These are phyloP conservation scores for Peromyscus nudipes DNA, from an alignment of 2,797 vertebrate species.

Conservation along the genomic window DNA sequence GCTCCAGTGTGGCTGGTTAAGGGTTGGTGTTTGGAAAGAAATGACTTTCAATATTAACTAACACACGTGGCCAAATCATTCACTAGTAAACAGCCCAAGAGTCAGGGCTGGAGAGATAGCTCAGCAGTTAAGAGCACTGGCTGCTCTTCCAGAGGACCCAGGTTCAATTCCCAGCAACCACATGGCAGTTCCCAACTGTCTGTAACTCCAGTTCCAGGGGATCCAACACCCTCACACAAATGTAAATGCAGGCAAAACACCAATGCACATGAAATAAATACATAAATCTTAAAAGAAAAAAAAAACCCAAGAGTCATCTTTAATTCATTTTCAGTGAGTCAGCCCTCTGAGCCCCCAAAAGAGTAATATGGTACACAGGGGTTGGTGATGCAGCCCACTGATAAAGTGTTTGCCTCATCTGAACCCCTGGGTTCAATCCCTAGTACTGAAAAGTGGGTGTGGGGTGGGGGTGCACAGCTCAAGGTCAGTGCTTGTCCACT, in stretches of 20 bases:
- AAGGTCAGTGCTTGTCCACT: neutral
- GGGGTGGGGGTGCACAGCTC: too few species aligned
- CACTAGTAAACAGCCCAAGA: neutral
- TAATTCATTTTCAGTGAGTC: neutral
- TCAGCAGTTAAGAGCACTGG: too few species aligned
- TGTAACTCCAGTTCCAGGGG: too few species aligned
- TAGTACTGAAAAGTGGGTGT: neutral
- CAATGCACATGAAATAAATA: too few species aligned
- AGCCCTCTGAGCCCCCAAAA: slow-evolving; percentile 9
- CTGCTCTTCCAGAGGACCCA: too few species aligned
- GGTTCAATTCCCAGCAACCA: too few species aligned
- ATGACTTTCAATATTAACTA: slow-evolving; percentile 4
- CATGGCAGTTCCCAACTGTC: too few species aligned
- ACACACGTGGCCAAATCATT: neutral
- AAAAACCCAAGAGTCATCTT: neutral
- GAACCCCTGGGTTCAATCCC: neutral
- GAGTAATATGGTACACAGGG: neutral
- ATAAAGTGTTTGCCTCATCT: neutral
- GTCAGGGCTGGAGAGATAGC: neutral
- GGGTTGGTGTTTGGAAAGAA: neutral
- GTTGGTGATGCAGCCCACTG: too few species aligned
- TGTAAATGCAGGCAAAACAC: too few species aligned
- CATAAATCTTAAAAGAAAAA: too few species aligned
- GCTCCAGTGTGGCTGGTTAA: neutral
- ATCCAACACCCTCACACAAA: too few species aligned